These are phyloP conservation scores for Archilochus colubris DNA, from an alignment of 2,113 vertebrate species.

Conservation along the genomic window DNA sequence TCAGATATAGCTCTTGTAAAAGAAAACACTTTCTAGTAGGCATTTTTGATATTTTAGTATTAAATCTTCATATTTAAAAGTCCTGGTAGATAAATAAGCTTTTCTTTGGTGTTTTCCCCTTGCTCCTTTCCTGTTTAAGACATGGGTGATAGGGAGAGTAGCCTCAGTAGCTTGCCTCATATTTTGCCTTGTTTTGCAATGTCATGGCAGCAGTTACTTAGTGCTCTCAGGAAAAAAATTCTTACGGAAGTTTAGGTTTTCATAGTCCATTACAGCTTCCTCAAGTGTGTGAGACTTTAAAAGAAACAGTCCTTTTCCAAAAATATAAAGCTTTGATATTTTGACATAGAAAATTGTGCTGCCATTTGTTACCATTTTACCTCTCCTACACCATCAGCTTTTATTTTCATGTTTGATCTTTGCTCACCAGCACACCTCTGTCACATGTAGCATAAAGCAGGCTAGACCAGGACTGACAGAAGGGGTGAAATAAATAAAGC, in stretches of 20 bases:
- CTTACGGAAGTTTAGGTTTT: not conserved
- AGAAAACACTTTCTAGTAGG: not conserved
- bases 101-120: not conserved
- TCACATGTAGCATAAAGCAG: not conserved
- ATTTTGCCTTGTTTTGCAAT: conserved; percentile 5
- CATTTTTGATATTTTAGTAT: not conserved
- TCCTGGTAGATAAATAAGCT: not conserved
- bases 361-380: not conserved
- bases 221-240: not conserved
- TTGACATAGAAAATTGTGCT: not conserved
- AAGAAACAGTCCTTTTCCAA: not conserved
- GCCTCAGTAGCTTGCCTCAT: not conserved
- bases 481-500: not conserved
- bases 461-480: not conserved
- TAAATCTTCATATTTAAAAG: not conserved
- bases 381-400: not conserved
- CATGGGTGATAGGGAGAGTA: not conserved
- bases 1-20: not conserved
- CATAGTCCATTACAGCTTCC: not conserved
- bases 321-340: not conserved
- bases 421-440: not conserved
- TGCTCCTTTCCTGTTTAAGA: not conserved
- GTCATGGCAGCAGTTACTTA: not conserved
- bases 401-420: not conserved
- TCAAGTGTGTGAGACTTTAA: not conserved